phyloP scores from a whole-genome alignment of 2,888 invertebrate species.

The Rugalucina vietnamica region DNA sequence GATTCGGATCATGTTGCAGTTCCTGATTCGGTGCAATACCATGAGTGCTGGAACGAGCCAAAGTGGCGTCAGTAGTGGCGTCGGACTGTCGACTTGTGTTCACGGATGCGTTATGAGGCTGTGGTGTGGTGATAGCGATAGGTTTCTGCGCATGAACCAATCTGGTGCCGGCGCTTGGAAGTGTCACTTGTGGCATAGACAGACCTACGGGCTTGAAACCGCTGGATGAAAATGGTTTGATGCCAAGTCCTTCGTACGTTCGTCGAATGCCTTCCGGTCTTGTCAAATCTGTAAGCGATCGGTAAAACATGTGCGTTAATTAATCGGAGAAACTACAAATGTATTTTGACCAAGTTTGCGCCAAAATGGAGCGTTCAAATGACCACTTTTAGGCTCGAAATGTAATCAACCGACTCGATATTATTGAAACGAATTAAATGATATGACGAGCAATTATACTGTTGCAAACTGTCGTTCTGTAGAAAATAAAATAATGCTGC shows the following conservation, averaged over 20 bases:
- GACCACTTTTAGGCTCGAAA: too few species aligned
- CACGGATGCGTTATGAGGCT: slow-evolving; percentile 47
- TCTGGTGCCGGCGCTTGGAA: slow-evolving; percentile 37
- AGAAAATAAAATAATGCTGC: too few species aligned
- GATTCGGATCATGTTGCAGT: not conserved
- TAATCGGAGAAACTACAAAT: too few species aligned
- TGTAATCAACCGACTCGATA: too few species aligned
- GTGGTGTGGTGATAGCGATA: slow-evolving; percentile 60
- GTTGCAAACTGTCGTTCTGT: too few species aligned
- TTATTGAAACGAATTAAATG: too few species aligned
- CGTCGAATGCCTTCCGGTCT: not conserved
- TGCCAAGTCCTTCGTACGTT: not conserved
- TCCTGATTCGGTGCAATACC: not conserved
- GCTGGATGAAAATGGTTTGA: slow-evolving; percentile 46
- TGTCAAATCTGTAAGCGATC: not conserved
- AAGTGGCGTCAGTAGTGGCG: not conserved
- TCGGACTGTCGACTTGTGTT: slow-evolving; percentile 47
- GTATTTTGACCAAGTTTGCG: too few species aligned
- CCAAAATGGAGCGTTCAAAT: too few species aligned
- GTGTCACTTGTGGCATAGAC: slow-evolving; percentile 39
- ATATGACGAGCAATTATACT: too few species aligned
- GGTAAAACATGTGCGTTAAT: too few species aligned
- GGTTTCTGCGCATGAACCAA: slow-evolving; percentile 55
- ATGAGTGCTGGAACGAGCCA: not conserved
- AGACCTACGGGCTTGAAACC: slow-evolving; percentile 48